Evolutionary conservation across 2,888 invertebrate species (phyloP).

Genomic region (Aphodius sticticus): DNA sequence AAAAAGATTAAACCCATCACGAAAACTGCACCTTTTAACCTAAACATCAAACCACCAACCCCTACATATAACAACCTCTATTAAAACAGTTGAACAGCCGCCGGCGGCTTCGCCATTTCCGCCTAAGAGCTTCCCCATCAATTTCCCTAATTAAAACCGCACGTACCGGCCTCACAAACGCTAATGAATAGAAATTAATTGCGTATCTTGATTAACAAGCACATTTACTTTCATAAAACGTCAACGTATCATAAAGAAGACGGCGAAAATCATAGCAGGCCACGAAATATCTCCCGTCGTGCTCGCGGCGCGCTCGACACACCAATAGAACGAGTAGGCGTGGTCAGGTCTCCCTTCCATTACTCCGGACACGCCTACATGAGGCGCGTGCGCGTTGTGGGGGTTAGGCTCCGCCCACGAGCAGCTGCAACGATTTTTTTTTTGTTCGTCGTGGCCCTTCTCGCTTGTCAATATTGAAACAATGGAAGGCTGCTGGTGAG

Average conservation of each 20-base stretch:
- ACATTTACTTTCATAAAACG: neutral
- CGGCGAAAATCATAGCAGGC: neutral
- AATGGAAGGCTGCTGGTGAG: slow-evolving; percentile 33
- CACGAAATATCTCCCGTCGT: neutral
- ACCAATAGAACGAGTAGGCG: slow-evolving; percentile 36
- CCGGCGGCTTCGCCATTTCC: neutral
- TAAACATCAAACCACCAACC: neutral
- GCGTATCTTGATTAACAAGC: slow-evolving; percentile 4
- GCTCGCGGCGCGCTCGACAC: neutral
- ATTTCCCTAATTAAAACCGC: neutral
- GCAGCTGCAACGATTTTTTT: slow-evolving; percentile 58
- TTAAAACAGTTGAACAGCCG: neutral
- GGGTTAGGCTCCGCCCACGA: slow-evolving; percentile 44
- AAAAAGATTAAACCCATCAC: no score
- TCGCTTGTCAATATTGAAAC: slow-evolving; percentile 52
- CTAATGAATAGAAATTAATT: slow-evolving; percentile 4
- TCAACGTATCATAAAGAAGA: neutral
- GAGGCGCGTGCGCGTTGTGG: slow-evolving; percentile 46
- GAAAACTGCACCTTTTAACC: neutral
- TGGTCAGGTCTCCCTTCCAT: neutral
- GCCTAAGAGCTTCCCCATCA: neutral
- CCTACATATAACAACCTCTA: neutral
- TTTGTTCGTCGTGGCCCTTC: slow-evolving; percentile 25
- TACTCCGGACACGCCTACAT: slow-evolving; percentile 40
- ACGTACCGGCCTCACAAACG: neutral